phyloP scores from a whole-genome alignment of 2,888 invertebrate species.

The Eutolmus rufibarbis region DNA sequence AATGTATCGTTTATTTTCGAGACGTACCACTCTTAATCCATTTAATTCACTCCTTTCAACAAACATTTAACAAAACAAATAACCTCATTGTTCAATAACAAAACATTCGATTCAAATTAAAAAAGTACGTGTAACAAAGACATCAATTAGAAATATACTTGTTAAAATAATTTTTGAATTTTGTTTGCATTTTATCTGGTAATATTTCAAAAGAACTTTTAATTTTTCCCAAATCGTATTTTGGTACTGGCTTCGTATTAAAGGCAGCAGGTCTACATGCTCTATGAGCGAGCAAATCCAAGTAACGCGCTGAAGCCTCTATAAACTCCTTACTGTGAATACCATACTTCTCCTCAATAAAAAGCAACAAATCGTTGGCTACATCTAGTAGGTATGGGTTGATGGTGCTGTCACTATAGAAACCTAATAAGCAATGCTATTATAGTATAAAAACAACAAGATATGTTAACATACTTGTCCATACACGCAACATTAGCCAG shows the following conservation, averaged over 20 bases:
- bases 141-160: background rate
- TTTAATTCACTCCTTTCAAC: too few relatives aligned
- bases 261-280: background rate
- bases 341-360: background rate
- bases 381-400: background rate
- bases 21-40: too few relatives aligned
- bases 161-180: constrained; percentile 19
- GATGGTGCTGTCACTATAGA: background rate
- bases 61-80: background rate
- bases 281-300: constrained; percentile 14
- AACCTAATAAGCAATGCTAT: background rate
- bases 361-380: background rate
- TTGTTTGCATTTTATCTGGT: background rate
- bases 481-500: background rate
- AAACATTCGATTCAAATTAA: background rate
- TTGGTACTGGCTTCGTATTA: background rate
- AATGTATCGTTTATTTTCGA: too few relatives aligned
- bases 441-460: background rate
- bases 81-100: background rate
- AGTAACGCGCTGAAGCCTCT: background rate
- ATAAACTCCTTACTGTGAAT: constrained; percentile 2
- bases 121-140: background rate
- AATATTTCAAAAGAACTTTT: constrained; percentile 16
- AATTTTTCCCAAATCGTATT: constrained; percentile 24
- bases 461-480: background rate